Evolutionary conservation across 2,888 invertebrate genomes (phyloP), one percentile per base, ranked within the genome.

Genomic region (Heliconius ismenius): DNA sequence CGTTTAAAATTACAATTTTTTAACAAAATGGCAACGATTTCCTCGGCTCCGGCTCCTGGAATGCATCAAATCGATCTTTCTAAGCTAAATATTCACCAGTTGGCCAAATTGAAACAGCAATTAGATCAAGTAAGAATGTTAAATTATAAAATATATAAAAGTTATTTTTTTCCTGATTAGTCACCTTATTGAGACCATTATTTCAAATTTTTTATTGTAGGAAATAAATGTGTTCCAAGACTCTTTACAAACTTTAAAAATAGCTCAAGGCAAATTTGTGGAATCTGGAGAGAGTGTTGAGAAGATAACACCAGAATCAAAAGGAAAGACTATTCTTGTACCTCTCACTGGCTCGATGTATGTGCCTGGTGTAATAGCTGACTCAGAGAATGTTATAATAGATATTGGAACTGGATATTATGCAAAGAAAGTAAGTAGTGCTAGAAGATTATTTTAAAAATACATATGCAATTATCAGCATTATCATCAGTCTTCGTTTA

Each of bases 391-490:
- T 89, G 98, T 99, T 74, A 95, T 99, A 49, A 97, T 99, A 82
- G 99, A 99, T 90, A 97, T 99, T 86, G 99, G 99, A 73, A 99
- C 99, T 74, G 98, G 99, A 80, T 99, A 99, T 90, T 99, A 97
- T 93, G 97, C 97, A 28, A 97, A 99, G 91, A 98, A 98, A 95
- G 98, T 98, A 89, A 86, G 89, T 84, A 69, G 6, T 21, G 3
- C n/a, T 26, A 28, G 1, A 11, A 54, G 4, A 11, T 26, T 21
- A 9, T 69, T 21, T 26, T 28, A 13, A n/a, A n/a, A n/a, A 32
- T 54, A 28, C n/a, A 58, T 7, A 18, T 6, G 0, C 49, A 49
- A 21, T 49, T 49, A 9, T 49, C 49, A 49, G 49, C 49, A 18
- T 18, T 49, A 49, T 21, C 21, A 49, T 49, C 43, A 43, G 43